Evolutionary conservation across 2,888 invertebrate species (phyloP), one percentile per base, ranked within the genome.

Genomic region (Drosophila mimetica): DNA sequence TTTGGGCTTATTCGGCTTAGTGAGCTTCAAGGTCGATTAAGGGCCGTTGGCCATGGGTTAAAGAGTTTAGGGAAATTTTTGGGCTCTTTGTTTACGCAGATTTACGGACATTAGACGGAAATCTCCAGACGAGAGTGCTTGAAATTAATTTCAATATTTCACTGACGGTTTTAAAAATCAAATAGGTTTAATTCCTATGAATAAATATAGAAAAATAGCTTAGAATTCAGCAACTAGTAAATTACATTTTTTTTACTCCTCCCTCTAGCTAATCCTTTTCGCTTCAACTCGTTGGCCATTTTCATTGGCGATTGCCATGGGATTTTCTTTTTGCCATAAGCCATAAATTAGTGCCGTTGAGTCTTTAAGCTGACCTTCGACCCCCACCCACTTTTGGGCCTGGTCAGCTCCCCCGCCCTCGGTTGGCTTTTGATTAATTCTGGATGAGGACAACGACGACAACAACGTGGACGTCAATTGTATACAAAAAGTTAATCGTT

Each of bases 401-500:
- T 53, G 14, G 18, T n/a, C 47, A 3, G 4, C 11, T 28, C n/a
- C 14, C 20, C 16, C 25, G 25, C 14, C 25, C 1, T 28, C 25
- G 36, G 32, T 4, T 18, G 20, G 7, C 28, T 25, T 65, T 65
- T 53, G 66, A 65, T 65, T 65, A 65, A 65, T 65, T 64, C 65
- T 36, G 52, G 52, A 41, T 30, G 63, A 64, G 65, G 65, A 44
- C 25, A 20, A 52, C 75, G 76, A 52, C 44, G 51, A 42, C 54
- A 58, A 46, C n/a, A n/a, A n/a, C n/a, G n/a, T n/a, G n/a, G n/a
- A n/a, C 50, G 67, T 66, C 64, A 52, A 53, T 61, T 57, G 63
- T 59, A 53, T 44, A 76, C 76, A 79, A 76, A 87, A 81, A 86
- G 86, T 86, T 86, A 88, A 86, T 86, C 85, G 84, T 66, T 78